These are phyloP conservation scores for Megastigmus dorsalis DNA, from an alignment of 2,888 invertebrate species.

Conservation along the genomic window DNA sequence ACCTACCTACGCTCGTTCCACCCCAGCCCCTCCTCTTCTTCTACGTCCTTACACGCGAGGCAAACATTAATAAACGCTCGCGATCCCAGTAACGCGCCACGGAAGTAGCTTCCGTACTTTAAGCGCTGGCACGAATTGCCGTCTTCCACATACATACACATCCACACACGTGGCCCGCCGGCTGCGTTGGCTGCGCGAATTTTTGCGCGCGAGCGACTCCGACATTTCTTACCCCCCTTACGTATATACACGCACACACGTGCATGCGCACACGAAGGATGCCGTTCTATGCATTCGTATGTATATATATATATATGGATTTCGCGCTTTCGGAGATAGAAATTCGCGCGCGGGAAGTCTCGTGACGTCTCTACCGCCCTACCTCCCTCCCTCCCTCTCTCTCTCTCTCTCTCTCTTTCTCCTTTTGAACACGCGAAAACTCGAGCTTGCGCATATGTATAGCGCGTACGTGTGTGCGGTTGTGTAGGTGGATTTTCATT, in stretches of 20 bases:
- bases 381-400: too few relatives aligned
- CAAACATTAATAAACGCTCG: constrained; percentile 52
- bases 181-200: constrained; percentile 4
- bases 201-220: constrained; percentile 18
- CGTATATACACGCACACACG: background rate
- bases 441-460: background rate
- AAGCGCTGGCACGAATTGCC: constrained; percentile 47
- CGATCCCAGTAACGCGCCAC: constrained; percentile 13
- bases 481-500: constrained; percentile 1
- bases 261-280: too few relatives aligned
- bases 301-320: too few relatives aligned
- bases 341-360: background rate
- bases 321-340: background rate
- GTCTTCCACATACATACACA: too few relatives aligned
- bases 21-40: too few relatives aligned
- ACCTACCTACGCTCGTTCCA: too few relatives aligned
- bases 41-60: constrained; percentile 46
- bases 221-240: constrained; percentile 6
- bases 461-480: background rate
- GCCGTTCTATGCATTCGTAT: too few relatives aligned
- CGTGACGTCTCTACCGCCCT: constrained; percentile 3
- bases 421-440: constrained; percentile 1
- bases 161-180: too few relatives aligned
- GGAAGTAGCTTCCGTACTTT: constrained; percentile 51
- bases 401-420: too few relatives aligned